phyloP scores from a whole-genome alignment of 2,888 invertebrate genomes.

The Polydrusus cervinus region DNA sequence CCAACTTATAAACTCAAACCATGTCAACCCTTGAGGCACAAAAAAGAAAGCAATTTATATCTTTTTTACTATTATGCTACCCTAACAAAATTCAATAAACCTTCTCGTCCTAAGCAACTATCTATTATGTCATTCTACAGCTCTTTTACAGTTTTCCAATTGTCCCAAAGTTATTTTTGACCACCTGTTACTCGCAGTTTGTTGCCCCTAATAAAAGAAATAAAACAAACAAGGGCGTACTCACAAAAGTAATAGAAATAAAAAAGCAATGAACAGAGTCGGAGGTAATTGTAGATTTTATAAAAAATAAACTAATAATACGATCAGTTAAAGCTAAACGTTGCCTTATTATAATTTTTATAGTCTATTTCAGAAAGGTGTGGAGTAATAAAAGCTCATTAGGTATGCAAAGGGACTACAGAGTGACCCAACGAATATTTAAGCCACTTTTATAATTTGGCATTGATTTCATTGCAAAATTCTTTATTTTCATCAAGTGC shows the following conservation, averaged over 20 bases:
- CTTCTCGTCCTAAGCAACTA: slow-evolving; percentile 32
- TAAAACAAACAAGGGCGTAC: slow-evolving; percentile 69
- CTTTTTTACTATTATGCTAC: slow-evolving; percentile 14
- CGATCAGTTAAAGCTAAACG: neutral
- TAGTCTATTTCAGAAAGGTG: too few species aligned
- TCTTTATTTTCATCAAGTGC: too few species aligned
- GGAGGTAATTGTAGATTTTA: neutral
- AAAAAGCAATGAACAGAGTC: slow-evolving; percentile 26
- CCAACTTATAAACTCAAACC: neutral
- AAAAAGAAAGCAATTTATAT: slow-evolving; percentile 15
- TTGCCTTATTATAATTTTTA: neutral
- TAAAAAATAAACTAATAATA: neutral
- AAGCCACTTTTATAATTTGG: too few species aligned
- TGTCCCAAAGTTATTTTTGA: slow-evolving; percentile 68
- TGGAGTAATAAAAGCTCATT: too few species aligned
- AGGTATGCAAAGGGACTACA: too few species aligned
- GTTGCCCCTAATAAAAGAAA: slow-evolving; percentile 69
- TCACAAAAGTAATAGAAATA: slow-evolving; percentile 32
- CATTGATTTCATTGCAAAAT: too few species aligned
- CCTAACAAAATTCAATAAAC: slow-evolving; percentile 29
- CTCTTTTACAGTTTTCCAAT: slow-evolving; percentile 59
- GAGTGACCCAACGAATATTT: too few species aligned
- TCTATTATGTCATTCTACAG: slow-evolving; percentile 33
- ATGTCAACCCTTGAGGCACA: neutral
- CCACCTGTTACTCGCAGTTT: slow-evolving; percentile 68